phyloP scores from a whole-genome alignment of 2,888 invertebrate genomes.

The Acanthosepion esculentum region DNA sequence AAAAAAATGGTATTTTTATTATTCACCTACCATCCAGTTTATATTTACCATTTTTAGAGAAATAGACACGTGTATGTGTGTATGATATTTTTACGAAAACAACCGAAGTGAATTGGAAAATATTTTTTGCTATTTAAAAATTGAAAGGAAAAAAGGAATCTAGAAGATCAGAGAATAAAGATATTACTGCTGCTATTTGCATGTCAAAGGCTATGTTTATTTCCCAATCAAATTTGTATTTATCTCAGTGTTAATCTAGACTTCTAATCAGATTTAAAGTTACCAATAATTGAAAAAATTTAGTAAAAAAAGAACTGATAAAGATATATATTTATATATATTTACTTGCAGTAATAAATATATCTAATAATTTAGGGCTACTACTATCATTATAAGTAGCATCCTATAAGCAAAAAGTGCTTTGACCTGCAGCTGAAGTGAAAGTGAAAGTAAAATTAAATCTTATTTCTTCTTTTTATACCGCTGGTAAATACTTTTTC shows the following conservation, averaged over 20 bases:
- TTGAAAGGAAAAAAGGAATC: background rate
- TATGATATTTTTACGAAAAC: background rate
- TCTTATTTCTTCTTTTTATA: background rate
- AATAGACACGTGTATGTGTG: background rate
- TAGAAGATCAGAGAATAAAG: background rate
- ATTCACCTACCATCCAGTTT: background rate
- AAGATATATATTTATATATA: background rate
- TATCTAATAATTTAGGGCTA: background rate
- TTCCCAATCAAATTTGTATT: conserved; percentile 22
- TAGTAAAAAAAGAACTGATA: background rate
- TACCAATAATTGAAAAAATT: background rate
- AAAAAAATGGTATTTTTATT: background rate
- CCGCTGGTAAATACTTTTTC: background rate
- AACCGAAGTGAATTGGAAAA: background rate
- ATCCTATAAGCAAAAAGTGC: background rate
- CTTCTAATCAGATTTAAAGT: background rate
- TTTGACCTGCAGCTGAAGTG: background rate
- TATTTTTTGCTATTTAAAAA: background rate
- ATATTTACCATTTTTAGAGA: background rate
- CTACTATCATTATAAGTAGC: background rate
- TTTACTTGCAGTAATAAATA: background rate
- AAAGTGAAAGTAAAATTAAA: background rate
- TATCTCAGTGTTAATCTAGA: background rate
- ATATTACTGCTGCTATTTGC: no score
- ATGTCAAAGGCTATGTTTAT: background rate